Evolutionary conservation across 2,797 vertebrate species (phyloP), one percentile per base, ranked within the genome.

Genomic region (Sciurus vulgaris): DNA sequence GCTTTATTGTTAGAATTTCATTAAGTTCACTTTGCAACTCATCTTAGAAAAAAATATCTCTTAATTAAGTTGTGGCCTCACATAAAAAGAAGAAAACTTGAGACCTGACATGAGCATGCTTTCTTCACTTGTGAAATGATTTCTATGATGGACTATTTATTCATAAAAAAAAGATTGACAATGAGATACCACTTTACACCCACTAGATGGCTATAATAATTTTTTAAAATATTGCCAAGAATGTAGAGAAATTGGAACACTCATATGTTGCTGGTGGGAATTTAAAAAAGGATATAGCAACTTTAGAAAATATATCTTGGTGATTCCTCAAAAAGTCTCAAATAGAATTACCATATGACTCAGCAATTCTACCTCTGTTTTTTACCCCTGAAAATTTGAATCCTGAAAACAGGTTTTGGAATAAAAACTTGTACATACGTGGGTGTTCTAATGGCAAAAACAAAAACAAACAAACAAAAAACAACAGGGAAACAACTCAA

Each of bases 1-100:
- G 79, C 12, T 90, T 86, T 89, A 41, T 81, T 86, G 47, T 73
- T 83, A 91, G 35, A 91, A 90, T 89, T 49, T 82, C 56, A 24
- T 86, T 84, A 79, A 63, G 47, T 77, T 93, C 54, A 56, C 13
- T 94, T 69, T 85, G 81, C 74, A 89, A 11, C 30, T 91, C 26
- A 78, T 81, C n/a, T 96, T 44, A 77, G 70, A 79, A 86, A 54
- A 84, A 41, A 33, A 67, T 11, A 26, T 22, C 14, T 79, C 78
- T 94, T 49, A 69, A n/a, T 49, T 67, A 83, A n/a, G 13, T 91
- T 70, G 49, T 84, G 51, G 20, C 12, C 41, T 92, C 51, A 47
- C 38, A 63, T 72, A 69, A 59, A 97, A 73, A 13, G 4, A 96
- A 83, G 61, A 91, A 93, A 63, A 49, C 28, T 59, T 51, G 78